Evolutionary conservation across 2,113 vertebrate species (phyloP).

Genomic region (Halcyon senegalensis): DNA sequence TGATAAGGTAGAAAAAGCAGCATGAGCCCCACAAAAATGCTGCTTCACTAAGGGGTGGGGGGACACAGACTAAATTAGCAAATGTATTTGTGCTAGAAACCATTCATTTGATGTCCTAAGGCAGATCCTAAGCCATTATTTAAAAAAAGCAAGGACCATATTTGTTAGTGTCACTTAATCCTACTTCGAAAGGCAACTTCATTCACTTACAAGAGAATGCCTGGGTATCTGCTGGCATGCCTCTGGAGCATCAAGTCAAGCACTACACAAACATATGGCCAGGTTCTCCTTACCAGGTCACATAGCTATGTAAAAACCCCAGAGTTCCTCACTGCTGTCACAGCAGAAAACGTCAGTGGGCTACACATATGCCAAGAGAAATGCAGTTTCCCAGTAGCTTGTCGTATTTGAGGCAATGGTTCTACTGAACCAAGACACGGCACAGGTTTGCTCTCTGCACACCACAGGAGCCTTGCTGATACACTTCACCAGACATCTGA

Average conservation of each 20-base stretch:
- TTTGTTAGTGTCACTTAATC: neutral
- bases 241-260: neutral
- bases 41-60: neutral
- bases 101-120: neutral
- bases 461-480: accelerated
- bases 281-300: neutral
- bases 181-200: neutral
- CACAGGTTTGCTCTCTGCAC: neutral
- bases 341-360: accelerated
- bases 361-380: neutral
- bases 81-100: neutral
- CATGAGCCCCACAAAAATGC: neutral
- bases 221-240: neutral
- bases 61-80: neutral
- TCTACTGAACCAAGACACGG: neutral
- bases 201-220: neutral
- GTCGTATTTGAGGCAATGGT: neutral
- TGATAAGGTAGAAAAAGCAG: neutral
- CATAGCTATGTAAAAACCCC: neutral
- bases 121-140: neutral
- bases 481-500: neutral
- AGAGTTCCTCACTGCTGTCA: neutral
- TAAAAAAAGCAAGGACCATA: neutral
- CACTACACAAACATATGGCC: neutral
- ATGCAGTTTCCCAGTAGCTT: neutral